Base-by-base conservation (phyloP, 2,113 vertebrate genomes). In the Spermophilus dauricus region DNA sequence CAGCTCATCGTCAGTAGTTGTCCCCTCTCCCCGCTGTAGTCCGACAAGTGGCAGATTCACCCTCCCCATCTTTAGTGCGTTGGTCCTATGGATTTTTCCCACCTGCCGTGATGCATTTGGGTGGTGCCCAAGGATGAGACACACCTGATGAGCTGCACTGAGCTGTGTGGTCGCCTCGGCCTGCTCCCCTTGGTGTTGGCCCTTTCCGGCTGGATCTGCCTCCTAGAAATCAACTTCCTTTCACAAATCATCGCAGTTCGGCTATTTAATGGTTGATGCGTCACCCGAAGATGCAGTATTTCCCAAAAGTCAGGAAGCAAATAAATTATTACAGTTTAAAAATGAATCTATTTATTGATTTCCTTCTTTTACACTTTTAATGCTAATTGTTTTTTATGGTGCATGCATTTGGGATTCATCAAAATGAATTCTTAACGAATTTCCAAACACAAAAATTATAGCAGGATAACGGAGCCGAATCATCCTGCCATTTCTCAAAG, bases 371-470 rank as follows among this genome's bases (percentile, higher is more conserved):
- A 96, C 90, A 86, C 96, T 96, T 95, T 96, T 98, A 94, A 98
- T 97, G 97, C 98, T 98, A 97, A 98, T 98, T 98, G 97, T 96
- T 98, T 98, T 97, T 94, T 97, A 97, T 96, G 98, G 98, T 97
- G 88, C 98, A 73, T 94, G 98, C 96, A 93, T 98, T 96, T 89
- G 48, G 91, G 96, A 97, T 97, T 97, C 96, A 97, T 98, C 92
- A 87, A 96, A 89, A 95, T 95, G 95, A 95, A 97, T 96, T 96
- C 96, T 95, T 96, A 97, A 96, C 28, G 58, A 96, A 97, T 97
- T 95, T 98, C 91, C 91, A 97, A 97, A 97, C 88, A 94, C 95
- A 97, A 86, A 98, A 98, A 86, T 94, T 88, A 96, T 51, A 95
- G 81, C 90, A 72, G 78, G 73, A 51, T 53, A 91, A 77, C 78